phyloP scores from a whole-genome alignment of 2,888 invertebrate genomes.

The Tillus elongatus region DNA sequence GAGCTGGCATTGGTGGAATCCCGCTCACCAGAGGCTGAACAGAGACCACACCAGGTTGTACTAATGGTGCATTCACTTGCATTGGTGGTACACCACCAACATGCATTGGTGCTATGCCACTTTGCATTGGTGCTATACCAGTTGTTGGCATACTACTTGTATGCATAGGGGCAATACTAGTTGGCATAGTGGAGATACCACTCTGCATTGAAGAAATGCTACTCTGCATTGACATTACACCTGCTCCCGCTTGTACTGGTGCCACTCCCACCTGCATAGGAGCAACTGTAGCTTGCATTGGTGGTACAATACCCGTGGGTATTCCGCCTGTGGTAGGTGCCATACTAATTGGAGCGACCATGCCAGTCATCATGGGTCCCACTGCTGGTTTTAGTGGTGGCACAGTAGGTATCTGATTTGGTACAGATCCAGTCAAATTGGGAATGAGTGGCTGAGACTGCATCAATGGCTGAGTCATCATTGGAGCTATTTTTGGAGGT shows the following conservation, averaged over 20 bases:
- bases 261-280: too few relatives aligned
- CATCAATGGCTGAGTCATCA: constrained; percentile 38
- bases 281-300: constrained; percentile 9
- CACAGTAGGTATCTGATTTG: not conserved
- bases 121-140: constrained; percentile 18
- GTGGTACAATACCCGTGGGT: not conserved
- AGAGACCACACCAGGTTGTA: too few relatives aligned
- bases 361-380: constrained; percentile 7
- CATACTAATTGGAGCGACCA: constrained; percentile 12
- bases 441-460: constrained; percentile 36
- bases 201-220: not conserved
- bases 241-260: constrained; percentile 7
- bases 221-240: not conserved
- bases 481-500: constrained; percentile 37
- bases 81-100: constrained; percentile 42
- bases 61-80: constrained; percentile 18
- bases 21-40: constrained; percentile 12
- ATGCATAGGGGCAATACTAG: constrained; percentile 14
- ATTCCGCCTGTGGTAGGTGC: constrained; percentile 11
- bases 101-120: constrained; percentile 14
- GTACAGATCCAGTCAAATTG: constrained; percentile 1
- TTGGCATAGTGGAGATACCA: constrained; percentile 18
- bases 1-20: constrained; percentile 7
- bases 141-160: constrained; percentile 27
- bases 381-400: constrained; percentile 7